phyloP scores from a whole-genome alignment of 2,797 vertebrate genomes.

The Sylvia borin region DNA sequence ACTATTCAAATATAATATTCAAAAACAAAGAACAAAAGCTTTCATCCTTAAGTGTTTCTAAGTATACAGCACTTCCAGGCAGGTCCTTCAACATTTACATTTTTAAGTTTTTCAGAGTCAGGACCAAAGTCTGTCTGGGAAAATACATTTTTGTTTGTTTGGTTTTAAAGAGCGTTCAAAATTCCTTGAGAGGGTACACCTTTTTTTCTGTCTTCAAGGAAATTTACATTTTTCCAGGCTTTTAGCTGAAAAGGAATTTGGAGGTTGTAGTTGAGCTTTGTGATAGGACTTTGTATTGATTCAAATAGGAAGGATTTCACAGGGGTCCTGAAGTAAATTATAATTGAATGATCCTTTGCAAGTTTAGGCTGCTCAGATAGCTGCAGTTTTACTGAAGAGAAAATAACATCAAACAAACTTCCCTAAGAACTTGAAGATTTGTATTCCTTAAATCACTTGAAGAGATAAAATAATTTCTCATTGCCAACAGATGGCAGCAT shows the following conservation, averaged over 20 bases:
- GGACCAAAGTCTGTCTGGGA: neutral
- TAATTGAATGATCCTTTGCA: neutral
- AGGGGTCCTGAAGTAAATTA: neutral
- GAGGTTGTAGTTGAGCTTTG: neutral
- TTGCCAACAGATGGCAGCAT: constrained; percentile 63
- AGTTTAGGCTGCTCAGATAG: neutral
- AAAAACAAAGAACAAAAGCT: neutral
- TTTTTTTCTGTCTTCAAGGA: neutral
- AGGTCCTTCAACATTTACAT: neutral
- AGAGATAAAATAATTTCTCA: neutral
- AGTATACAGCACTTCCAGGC: neutral
- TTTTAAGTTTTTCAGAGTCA: neutral
- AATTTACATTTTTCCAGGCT: neutral
- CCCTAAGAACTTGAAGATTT: neutral
- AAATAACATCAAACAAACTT: neutral
- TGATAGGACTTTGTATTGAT: neutral
- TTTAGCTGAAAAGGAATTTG: neutral
- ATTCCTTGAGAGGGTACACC: neutral
- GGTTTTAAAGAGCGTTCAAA: neutral
- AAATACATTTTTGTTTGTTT: neutral
- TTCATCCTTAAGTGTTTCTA: neutral
- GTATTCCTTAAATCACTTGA: neutral
- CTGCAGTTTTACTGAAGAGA: neutral
- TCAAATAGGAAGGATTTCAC: neutral
- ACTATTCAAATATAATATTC: neutral